phyloP scores from a whole-genome alignment of 2,797 vertebrate genomes.

The Rachycentron canadum region DNA sequence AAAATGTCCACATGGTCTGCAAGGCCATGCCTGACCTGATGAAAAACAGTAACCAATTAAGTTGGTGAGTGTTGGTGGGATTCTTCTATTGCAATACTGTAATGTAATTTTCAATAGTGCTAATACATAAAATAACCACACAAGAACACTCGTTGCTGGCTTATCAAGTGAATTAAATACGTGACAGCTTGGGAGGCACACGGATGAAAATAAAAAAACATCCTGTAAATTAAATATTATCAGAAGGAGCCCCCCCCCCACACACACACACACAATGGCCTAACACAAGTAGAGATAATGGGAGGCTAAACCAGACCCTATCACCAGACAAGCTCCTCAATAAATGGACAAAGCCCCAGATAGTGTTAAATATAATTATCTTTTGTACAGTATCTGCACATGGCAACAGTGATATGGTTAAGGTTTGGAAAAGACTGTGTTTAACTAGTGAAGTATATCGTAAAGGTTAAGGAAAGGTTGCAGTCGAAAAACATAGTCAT shows the following conservation, averaged over 20 bases:
- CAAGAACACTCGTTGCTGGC: background rate
- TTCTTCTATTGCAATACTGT: background rate
- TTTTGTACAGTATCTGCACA: too few species aligned
- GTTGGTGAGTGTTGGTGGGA: background rate
- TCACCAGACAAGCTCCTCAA: background rate
- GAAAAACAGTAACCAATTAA: background rate
- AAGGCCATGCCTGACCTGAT: background rate
- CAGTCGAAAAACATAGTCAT: background rate
- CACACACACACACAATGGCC: too few species aligned
- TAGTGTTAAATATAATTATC: too few species aligned
- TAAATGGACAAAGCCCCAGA: too few species aligned
- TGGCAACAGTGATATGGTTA: background rate
- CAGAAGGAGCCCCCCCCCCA: background rate
- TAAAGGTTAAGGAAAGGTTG: background rate
- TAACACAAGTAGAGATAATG: background rate
- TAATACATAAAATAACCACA: background rate
- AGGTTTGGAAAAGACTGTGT: background rate
- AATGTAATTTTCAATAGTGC: background rate
- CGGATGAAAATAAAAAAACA: background rate
- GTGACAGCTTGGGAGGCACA: background rate
- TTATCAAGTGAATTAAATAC: background rate
- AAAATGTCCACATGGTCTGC: background rate
- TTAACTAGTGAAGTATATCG: background rate
- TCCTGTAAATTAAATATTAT: background rate
- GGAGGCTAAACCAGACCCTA: background rate